Percentiles rank a stretch among this genome's conserved stretches.
Evolutionary conservation across 2,888 invertebrate species (phyloP).

Genomic region (Leucoma salicis): DNA sequence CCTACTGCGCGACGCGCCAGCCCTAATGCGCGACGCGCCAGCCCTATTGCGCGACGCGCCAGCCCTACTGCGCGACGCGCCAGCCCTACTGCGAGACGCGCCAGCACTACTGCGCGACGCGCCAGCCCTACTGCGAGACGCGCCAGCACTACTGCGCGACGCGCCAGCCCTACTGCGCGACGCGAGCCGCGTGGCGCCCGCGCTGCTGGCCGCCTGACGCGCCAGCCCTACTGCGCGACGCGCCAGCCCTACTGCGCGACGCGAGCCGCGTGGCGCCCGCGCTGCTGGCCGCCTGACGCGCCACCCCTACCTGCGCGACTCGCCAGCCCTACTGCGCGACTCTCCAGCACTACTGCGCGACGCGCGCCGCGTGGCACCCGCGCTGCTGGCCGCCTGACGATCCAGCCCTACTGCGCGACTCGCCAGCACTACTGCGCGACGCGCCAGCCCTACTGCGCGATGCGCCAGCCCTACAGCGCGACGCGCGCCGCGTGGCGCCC

Average conservation of each 20-base stretch:
- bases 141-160: too few species aligned
- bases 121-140: too few species aligned
- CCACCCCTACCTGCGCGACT: constrained; percentile 91
- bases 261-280: too few species aligned
- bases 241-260: too few species aligned
- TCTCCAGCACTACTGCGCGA: too few species aligned
- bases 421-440: constrained; percentile 91
- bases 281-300: constrained; percentile 89
- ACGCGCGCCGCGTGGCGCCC: constrained; percentile 85
- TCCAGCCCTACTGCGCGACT: constrained; percentile 89
- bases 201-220: constrained; percentile 60
- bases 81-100: too few species aligned
- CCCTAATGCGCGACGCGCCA: constrained; percentile 82
- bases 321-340: too few species aligned
- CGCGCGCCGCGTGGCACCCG: constrained; percentile 85
- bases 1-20: constrained; percentile 98
- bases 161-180: too few species aligned
- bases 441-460: constrained; percentile 32
- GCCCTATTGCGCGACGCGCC: constrained; percentile 57
- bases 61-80: too few species aligned
- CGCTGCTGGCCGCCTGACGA: constrained; percentile 75
- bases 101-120: too few species aligned
- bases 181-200: too few species aligned
- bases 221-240: constrained; percentile 88
- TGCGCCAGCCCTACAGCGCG: constrained; percentile 34